Evolutionary conservation across 2,797 vertebrate genomes (phyloP).

Genomic region (Pseudomugil tenellus): DNA sequence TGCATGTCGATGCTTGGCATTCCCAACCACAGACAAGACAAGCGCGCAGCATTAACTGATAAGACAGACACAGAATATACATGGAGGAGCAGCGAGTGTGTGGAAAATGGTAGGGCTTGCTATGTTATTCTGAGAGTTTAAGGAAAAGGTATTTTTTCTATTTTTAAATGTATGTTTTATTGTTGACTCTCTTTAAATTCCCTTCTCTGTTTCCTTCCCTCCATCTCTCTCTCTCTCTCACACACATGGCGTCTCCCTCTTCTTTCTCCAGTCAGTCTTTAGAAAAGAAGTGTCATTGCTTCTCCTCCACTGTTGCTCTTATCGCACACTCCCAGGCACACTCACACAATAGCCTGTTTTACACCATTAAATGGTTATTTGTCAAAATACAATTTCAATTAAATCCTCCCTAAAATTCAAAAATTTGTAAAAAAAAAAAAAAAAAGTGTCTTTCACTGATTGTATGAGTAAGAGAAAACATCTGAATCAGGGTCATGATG

Average conservation of each 20-base stretch:
- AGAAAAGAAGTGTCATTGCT: constrained; percentile 81
- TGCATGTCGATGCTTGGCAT: constrained; percentile 25
- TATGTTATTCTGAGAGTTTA: constrained; percentile 53
- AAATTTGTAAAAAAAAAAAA: constrained; percentile 3
- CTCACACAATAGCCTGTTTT: constrained; percentile 84
- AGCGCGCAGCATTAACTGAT: constrained; percentile 57
- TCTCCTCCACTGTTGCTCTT: constrained; percentile 82
- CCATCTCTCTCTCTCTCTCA: constrained; percentile 10
- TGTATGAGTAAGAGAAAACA: constrained; percentile 42
- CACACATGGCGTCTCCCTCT: constrained; percentile 15
- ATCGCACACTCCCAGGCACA: constrained; percentile 82
- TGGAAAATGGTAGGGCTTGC: constrained; percentile 83
- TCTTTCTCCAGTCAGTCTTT: constrained; percentile 57
- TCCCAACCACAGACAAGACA: constrained; percentile 47
- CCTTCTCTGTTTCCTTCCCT: background rate
- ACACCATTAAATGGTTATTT: constrained; percentile 86
- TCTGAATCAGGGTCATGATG: constrained; percentile 31
- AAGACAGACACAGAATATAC: constrained; percentile 64
- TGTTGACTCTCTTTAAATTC: constrained; percentile 70
- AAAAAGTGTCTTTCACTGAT: constrained; percentile 59
- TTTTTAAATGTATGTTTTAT: constrained; percentile 32
- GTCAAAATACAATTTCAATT: constrained; percentile 88
- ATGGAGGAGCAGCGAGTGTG: constrained; percentile 53
- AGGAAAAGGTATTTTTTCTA: constrained; percentile 48
- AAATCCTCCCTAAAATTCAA: constrained; percentile 72